Evolutionary conservation across 2,888 invertebrate genomes (phyloP).

Genomic region (Stenichneumon culpator): DNA sequence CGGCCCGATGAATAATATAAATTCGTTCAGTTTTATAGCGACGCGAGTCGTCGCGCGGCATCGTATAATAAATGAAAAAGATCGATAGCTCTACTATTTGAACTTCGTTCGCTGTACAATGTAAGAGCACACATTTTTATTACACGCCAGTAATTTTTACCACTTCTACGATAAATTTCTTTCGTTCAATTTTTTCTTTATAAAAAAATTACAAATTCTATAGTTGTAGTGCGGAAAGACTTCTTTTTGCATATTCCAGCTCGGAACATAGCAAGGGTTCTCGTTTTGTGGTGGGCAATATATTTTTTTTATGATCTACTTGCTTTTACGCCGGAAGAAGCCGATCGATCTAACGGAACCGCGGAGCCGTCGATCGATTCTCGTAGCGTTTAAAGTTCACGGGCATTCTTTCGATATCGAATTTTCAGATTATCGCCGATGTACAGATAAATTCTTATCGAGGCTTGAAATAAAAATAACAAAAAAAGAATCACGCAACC

Average conservation of each 20-base stretch:
- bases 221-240: too few species aligned
- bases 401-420: background rate
- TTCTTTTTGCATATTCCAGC: too few species aligned
- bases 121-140: too few species aligned
- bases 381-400: background rate
- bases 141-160: too few species aligned
- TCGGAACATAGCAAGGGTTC: too few species aligned
- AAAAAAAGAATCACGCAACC: constrained; percentile 1
- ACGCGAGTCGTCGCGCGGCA: background rate
- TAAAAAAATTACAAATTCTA: too few species aligned
- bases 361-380: background rate
- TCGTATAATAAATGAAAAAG: background rate
- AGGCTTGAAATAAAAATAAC: constrained; percentile 8
- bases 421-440: constrained; percentile 1
- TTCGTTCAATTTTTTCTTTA: too few species aligned
- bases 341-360: background rate
- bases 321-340: background rate
- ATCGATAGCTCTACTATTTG: background rate
- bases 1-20: background rate
- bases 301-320: background rate
- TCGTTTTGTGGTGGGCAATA: too few species aligned
- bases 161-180: too few species aligned
- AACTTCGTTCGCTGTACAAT: background rate
- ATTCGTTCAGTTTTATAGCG: background rate
- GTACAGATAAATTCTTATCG: constrained; percentile 18